A percentile compares a stretch with the other conserved stretches of the same genome.
Evolutionary conservation across 1,140 invertebrate genomes (phyloP).

Genomic region (Drosophila jambulina): DNA sequence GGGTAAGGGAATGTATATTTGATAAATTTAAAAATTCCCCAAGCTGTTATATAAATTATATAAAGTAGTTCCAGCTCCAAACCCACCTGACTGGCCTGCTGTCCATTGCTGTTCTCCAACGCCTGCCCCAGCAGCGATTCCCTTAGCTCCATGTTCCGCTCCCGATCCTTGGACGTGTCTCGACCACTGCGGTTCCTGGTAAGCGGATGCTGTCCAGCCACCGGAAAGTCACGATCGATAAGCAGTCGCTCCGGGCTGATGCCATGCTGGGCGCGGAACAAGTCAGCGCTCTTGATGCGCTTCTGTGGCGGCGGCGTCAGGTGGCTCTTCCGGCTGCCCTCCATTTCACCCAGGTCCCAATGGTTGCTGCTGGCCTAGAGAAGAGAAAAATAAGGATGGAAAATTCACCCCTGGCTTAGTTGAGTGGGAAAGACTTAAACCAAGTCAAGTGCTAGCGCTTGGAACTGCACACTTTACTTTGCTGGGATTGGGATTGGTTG

Average conservation of each 20-base stretch:
- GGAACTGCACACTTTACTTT: constrained; percentile 83
- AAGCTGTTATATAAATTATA: not conserved
- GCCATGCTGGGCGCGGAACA: constrained; percentile 87
- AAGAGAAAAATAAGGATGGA: rapidly evolving
- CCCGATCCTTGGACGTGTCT: constrained; percentile 78
- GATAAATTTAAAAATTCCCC: not conserved
- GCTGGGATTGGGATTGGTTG: constrained; percentile 68
- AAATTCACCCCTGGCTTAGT: not conserved
- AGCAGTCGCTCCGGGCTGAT: constrained; percentile 81
- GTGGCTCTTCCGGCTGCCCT: constrained; percentile 72
- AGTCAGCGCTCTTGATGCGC: constrained; percentile 87
- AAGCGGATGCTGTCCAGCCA: constrained; percentile 78
- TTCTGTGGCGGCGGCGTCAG: constrained; percentile 87
- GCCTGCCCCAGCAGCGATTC: constrained; percentile 91
- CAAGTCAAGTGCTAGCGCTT: constrained; percentile 36
- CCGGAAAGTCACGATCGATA: constrained; percentile 75
- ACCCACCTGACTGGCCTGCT: constrained; percentile 71
- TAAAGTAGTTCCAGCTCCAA: not conserved
- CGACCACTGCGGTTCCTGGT: constrained; percentile 67
- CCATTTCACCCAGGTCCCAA: constrained; percentile 73
- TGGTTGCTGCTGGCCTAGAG: constrained; percentile 67
- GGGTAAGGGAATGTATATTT: not conserved
- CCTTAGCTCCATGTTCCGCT: constrained; percentile 87
- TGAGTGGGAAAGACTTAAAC: not conserved
- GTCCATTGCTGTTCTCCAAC: constrained; percentile 86